phyloP scores from a whole-genome alignment of 2,113 vertebrate species.

The Cynoglossus semilaevis region DNA sequence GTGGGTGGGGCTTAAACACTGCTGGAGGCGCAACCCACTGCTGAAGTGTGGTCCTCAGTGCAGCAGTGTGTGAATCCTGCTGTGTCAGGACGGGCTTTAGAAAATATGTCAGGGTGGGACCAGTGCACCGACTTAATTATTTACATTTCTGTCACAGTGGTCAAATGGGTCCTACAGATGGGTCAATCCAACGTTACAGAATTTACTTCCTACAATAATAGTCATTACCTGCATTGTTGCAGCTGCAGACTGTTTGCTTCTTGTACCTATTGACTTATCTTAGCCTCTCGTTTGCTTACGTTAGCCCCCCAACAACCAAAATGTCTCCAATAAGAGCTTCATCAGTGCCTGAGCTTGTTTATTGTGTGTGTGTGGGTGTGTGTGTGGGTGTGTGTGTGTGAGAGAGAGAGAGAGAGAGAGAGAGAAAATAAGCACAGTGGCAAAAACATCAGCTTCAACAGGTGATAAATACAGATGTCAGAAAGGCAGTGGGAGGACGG shows the following conservation, averaged over 20 bases:
- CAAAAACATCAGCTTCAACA: slow-evolving; percentile 42
- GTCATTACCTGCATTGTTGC: too few species aligned
- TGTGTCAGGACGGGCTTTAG: too few species aligned
- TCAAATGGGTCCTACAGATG: too few species aligned
- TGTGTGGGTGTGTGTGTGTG: too few species aligned
- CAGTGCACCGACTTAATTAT: neutral
- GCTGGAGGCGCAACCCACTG: neutral
- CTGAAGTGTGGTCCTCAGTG: neutral
- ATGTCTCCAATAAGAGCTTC: too few species aligned
- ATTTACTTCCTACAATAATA: too few species aligned
- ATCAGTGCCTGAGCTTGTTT: slow-evolving; percentile 1
- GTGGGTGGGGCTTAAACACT: neutral
- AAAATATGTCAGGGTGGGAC: neutral
- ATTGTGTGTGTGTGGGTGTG: too few species aligned
- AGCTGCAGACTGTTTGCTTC: too few species aligned
- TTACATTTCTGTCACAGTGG: neutral
- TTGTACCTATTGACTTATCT: too few species aligned
- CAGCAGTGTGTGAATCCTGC: neutral
- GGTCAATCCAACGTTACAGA: too few species aligned
- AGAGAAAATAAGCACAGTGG: slow-evolving; percentile 13
- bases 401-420: too few species aligned
- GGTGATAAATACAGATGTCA: slow-evolving; percentile 38
- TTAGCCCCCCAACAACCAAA: slow-evolving; percentile 18
- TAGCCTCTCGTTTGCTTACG: slow-evolving; percentile 15
- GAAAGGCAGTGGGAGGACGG: neutral